Evolutionary conservation across 2,113 vertebrate genomes (phyloP), one percentile per base, ranked within the genome.

Genomic region (Corythoichthys intestinalis): DNA sequence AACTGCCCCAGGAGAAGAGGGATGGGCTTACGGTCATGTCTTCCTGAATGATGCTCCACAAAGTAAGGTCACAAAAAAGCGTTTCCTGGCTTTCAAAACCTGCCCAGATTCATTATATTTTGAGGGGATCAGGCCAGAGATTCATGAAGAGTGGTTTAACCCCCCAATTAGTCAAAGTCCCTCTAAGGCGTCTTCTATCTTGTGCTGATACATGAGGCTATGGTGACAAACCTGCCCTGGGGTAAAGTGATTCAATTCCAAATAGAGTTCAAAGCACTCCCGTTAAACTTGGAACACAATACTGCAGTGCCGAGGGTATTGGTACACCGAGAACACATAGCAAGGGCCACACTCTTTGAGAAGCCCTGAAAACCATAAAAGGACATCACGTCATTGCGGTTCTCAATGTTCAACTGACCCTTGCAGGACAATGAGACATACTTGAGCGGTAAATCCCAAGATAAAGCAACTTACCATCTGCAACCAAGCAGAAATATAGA

Each of bases 91-190:
- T 86, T 92, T 91, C 84, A 88, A 81, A 88, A 82, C 70, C 77
- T 76, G 81, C 81, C 83, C 38, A 20, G 83, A 88, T 92, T 90
- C 87, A 91, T 92, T 91, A 87, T 90, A 88, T 90, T 92, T 85
- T 69, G 77, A 84, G 76, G 84, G 83, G 85, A 84, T 88, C 81
- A 74, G 87, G 84, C 84, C 79, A 83, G 73, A 90, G 87, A 87
- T 89, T 90, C 89, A 89, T 85, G 85, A 90, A 85, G 82, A 70
- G 75, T 44, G 63, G 81, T 90, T 91, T 89, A 89, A 88, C 84
- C 86, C 83, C 80, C 78, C 89, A 92, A 91, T 93, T 92, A 91
- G 90, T 91, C 90, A 90, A 86, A 90, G 92, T 91, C 91, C 81
- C 86, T 87, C 82, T 72, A 75, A 86, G 88, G 88, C 85, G 82